Evolutionary conservation across 2,888 invertebrate species (phyloP).

Genomic region (Mesopsocus fuscifrons): DNA sequence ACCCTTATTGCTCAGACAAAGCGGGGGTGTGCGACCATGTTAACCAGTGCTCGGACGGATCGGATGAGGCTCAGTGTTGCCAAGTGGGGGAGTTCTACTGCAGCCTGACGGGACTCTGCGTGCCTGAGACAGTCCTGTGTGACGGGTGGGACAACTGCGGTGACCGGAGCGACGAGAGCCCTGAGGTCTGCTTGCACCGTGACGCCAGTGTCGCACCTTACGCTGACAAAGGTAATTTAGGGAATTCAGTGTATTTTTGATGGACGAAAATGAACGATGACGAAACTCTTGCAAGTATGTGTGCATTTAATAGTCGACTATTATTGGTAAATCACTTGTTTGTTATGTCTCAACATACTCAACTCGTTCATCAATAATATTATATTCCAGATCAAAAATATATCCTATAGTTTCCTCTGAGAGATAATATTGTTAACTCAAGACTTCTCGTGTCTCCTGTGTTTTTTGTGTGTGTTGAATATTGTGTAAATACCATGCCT

Average conservation of each 20-base stretch:
- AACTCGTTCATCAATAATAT: no score
- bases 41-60: conserved; percentile 44
- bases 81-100: conserved; percentile 42
- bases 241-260: not conserved
- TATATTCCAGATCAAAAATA: no score
- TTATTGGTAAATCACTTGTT: no score
- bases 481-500: no score
- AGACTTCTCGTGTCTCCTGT: not conserved
- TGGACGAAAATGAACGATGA: no score
- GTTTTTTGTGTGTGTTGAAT: no score
- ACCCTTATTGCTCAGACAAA: no score
- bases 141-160: conserved; percentile 61
- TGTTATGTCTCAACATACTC: no score
- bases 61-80: conserved; percentile 52
- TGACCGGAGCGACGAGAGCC: conserved; percentile 61
- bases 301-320: no score
- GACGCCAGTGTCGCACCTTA: not conserved
- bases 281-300: no score
- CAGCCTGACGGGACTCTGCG: conserved; percentile 51
- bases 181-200: conserved; percentile 34
- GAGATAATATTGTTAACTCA: no score
- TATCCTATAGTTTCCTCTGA: no score
- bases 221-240: not conserved
- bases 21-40: conserved; percentile 40
- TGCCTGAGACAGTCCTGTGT: conserved; percentile 45